phyloP scores from a whole-genome alignment of 2,797 vertebrate genomes.

The Columba guinea region DNA sequence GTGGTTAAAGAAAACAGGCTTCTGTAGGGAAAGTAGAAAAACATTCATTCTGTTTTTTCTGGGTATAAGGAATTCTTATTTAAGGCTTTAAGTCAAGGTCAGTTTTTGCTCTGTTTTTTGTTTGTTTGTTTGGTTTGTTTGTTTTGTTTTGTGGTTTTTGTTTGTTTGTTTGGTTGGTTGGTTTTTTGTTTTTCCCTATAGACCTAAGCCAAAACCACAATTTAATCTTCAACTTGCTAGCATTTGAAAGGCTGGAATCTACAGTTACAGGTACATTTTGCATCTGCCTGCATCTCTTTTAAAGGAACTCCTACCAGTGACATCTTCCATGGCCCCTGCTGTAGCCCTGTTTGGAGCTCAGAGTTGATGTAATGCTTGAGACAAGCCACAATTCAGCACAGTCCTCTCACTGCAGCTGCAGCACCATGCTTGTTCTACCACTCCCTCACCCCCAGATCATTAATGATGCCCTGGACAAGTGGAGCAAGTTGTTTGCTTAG shows the following conservation, averaged over 20 bases:
- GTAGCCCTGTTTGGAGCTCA: neutral
- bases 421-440: neutral
- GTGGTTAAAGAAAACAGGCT: neutral
- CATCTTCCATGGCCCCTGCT: neutral
- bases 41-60: neutral
- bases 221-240: neutral
- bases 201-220: neutral
- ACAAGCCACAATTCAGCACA: fast-evolving
- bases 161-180: neutral
- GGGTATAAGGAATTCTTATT: neutral
- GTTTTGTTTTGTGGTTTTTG: neutral
- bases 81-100: neutral
- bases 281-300: neutral
- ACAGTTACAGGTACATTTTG: neutral
- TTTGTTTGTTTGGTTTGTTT: neutral
- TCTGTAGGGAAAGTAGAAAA: neutral
- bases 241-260: neutral
- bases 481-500: neutral
- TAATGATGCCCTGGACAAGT: neutral
- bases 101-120: neutral
- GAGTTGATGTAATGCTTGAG: neutral
- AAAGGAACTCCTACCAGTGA: neutral
- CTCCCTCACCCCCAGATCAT: neutral
- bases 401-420: neutral
- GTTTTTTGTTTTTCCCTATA: neutral